These are phyloP conservation scores for Meles meles DNA, from an alignment of 2,113 vertebrate genomes.

Conservation along the genomic window DNA sequence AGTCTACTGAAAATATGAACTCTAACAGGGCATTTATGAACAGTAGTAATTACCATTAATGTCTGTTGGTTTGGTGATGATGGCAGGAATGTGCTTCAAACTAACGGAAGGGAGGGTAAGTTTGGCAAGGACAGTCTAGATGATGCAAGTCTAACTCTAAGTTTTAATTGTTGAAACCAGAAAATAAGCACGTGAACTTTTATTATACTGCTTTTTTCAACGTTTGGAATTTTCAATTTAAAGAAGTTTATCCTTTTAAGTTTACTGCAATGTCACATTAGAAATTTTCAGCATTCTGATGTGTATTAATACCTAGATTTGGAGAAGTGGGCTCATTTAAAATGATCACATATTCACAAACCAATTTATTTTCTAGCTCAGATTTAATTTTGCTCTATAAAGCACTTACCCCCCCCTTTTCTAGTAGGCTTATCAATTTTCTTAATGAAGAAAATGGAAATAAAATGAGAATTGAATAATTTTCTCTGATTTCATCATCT, in stretches of 20 bases:
- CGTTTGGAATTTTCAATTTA: not conserved
- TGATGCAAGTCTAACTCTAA: not conserved
- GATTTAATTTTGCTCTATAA: not conserved
- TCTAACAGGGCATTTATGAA: not conserved
- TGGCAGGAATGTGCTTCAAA: not conserved
- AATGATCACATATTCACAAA: not conserved
- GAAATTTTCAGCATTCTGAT: not conserved
- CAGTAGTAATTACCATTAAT: not conserved
- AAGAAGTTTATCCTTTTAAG: not conserved
- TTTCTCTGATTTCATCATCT: not conserved
- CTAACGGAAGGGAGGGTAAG: not conserved
- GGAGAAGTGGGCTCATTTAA: not conserved
- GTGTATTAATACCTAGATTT: not conserved
- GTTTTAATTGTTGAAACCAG: not conserved
- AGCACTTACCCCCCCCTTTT: not conserved
- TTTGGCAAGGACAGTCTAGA: not conserved
- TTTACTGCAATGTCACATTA: not conserved
- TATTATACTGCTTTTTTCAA: not conserved
- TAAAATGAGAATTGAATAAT: not conserved
- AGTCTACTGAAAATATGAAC: not conserved
- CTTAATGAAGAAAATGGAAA: not conserved
- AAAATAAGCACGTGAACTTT: rapidly evolving
- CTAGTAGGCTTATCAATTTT: not conserved
- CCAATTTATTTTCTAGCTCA: not conserved
- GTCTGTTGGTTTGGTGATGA: not conserved